Conservation (phyloP, 2,888 invertebrate species). For the Cheiracanthium punctorium region DNA sequence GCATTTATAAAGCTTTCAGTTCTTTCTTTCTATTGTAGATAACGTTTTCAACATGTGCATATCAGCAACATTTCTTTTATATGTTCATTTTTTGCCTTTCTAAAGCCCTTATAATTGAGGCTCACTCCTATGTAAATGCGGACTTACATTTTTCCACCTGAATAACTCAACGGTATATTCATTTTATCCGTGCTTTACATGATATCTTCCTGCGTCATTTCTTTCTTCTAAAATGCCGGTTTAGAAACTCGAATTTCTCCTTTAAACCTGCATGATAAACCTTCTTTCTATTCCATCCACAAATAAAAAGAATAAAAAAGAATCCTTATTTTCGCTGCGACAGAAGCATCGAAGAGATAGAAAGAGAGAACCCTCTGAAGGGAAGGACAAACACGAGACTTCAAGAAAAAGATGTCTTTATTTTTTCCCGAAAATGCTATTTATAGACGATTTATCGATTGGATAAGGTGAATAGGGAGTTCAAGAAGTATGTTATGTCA, state of each 20-base stretch:
- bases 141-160: too few species aligned
- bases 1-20: too few species aligned
- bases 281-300: background rate
- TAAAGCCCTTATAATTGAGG: too few species aligned
- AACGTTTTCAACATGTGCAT: too few species aligned
- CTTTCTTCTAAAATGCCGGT: background rate
- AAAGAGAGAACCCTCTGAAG: background rate
- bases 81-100: too few species aligned
- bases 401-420: background rate
- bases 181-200: background rate
- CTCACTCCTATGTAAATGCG: too few species aligned
- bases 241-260: background rate
- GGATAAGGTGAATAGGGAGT: constrained; percentile 31
- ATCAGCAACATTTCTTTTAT: too few species aligned
- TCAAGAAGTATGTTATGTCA: constrained; percentile 11
- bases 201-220: background rate
- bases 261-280: background rate
- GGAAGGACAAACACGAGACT: constrained; percentile 1
- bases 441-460: constrained; percentile 59
- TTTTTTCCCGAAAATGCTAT: constrained; percentile 24
- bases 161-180: too few species aligned
- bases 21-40: too few species aligned
- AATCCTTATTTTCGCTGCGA: background rate
- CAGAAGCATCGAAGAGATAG: background rate
- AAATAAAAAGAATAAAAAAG: background rate